Percentiles rank a stretch among this genome's conserved stretches.
Conservation (phyloP, 2,888 invertebrate genomes). For the Amphipyra berbera region DNA sequence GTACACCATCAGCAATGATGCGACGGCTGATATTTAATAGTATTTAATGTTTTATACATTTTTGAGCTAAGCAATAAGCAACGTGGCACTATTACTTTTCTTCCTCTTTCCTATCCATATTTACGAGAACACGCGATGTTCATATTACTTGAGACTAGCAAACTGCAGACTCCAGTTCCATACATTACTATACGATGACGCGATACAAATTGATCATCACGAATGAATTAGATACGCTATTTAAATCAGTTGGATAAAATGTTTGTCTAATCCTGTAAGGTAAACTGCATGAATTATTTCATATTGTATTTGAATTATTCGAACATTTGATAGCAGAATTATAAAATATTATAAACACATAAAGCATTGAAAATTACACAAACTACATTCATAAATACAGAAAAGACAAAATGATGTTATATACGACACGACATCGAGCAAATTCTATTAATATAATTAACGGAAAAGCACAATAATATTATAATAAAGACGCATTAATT, state of each 20-base stretch:
- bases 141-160: conserved; percentile 20
- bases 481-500: conserved; percentile 62
- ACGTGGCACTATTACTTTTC: conserved; percentile 22
- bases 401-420: conserved; percentile 49
- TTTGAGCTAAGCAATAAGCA: conserved; percentile 2
- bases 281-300: conserved; percentile 65
- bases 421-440: conserved; percentile 70
- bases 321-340: conserved; percentile 52
- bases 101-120: background rate
- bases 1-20: conserved; percentile 5
- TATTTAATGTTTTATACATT: conserved; percentile 9
- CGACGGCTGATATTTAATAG: background rate
- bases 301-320: conserved; percentile 60
- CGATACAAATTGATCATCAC: conserved; percentile 59
- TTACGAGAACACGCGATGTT: conserved; percentile 24
- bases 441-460: conserved; percentile 60
- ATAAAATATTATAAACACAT: conserved; percentile 54
- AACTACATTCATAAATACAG: conserved; percentile 50
- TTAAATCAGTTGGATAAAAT: conserved; percentile 66
- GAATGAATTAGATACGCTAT: conserved; percentile 62
- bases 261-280: conserved; percentile 72
- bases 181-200: conserved; percentile 51
- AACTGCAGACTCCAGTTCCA: conserved; percentile 54
- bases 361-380: conserved; percentile 58
- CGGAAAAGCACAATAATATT: conserved; percentile 65